These are phyloP conservation scores for Emydoidea blandingii DNA, from an alignment of 2,797 vertebrate species.

Conservation along the genomic window DNA sequence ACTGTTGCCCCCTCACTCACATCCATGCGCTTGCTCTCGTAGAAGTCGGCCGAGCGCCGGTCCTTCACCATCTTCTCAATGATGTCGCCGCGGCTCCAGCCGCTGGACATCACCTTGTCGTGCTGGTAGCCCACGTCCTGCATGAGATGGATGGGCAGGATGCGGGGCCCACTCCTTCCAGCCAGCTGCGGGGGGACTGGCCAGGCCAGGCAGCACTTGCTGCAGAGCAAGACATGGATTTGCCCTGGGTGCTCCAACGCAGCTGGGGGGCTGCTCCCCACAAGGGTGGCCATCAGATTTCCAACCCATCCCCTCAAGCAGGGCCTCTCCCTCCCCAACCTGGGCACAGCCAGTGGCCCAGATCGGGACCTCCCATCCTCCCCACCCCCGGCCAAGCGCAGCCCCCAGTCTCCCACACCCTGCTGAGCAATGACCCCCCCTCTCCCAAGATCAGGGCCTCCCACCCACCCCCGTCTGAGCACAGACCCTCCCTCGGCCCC, in stretches of 20 bases:
- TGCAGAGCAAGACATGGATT: background rate
- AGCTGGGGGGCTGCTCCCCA: background rate
- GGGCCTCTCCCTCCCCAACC: background rate
- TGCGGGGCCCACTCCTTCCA: background rate
- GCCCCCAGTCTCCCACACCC: too few relatives aligned
- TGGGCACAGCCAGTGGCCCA: background rate
- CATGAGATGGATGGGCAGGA: background rate
- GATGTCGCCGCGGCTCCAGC: conserved; percentile 92
- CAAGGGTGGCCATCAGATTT: background rate
- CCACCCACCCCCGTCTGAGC: too few relatives aligned
- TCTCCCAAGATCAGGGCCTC: too few relatives aligned
- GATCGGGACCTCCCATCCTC: background rate
- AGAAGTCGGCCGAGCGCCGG: conserved; percentile 90
- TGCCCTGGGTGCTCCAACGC: background rate
- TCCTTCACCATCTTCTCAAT: conserved; percentile 96
- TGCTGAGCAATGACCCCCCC: too few relatives aligned
- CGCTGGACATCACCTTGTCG: conserved; percentile 91
- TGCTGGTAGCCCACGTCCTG: conserved; percentile 95
- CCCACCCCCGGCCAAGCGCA: too few relatives aligned
- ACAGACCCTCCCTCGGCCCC: too few relatives aligned
- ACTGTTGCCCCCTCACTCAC: conserved; percentile 44
- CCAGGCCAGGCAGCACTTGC: background rate
- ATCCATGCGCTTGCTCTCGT: conserved; percentile 87
- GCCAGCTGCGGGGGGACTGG: background rate
- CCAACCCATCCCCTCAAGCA: background rate